Evolutionary conservation across 2,888 invertebrate genomes (phyloP), one percentile per base, ranked within the genome.

Genomic region (Eilema sororculum): DNA sequence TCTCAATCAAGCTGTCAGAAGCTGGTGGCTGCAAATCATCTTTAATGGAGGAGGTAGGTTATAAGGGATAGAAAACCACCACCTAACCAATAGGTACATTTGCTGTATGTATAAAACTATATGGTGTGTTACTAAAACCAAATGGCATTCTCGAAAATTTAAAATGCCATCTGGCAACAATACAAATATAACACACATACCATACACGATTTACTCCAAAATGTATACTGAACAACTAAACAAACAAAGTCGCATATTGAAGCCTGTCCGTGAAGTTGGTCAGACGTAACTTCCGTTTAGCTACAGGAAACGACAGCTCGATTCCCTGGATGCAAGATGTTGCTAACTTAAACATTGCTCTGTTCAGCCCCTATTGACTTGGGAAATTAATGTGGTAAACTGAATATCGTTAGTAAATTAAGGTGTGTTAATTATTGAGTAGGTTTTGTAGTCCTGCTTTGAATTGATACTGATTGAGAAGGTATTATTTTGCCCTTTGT

Each of bases 211-310:
- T 41, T 41, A 16, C n/a, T n/a, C 8, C n/a, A 9, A 52, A 46
- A 57, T 57, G 37, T 24, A 57, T 57, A 24, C 16, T 58, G 12
- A 58, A 24, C 57, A 13, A 25, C 57, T 25, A 24, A 58, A 58
- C 13, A 25, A 10, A 58, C 57, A n/a, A 58, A 56, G 30, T 25
- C 59, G 46, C n/a, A 61, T 52, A 30, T 25, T 46, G 12, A 22
- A 72, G 66, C 37, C 46, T 58, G 61, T 73, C 72, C 60, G 70
- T 72, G 77, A 73, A 79, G 52, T 77, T 76, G 67, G 68, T 68
- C 68, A 69, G 71, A 58, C 59, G 67, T 74, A 66, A 69, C 59
- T 71, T 68, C 68, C 73, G n/a, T 63, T 64, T 65, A 67, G 64
- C 30, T 57, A 37, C 41, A 65, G 70, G 62, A 76, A 81, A 71